These are phyloP conservation scores for Ectemnius continuus DNA, from an alignment of 2,888 invertebrate species.

Conservation along the genomic window DNA sequence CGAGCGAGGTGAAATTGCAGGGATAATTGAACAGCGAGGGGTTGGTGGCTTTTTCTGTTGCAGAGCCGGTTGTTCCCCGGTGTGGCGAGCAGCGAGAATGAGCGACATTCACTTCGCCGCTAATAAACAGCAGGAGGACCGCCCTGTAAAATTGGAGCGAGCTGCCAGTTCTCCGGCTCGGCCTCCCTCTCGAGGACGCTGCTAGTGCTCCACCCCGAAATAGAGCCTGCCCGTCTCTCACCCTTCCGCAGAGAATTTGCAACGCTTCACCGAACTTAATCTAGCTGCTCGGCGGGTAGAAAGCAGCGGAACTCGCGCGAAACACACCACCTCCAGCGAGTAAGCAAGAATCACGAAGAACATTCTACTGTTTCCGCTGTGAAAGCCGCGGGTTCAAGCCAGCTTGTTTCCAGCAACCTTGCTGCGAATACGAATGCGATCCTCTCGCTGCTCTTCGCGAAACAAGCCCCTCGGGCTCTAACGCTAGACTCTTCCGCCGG, in stretches of 20 bases:
- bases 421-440: no score
- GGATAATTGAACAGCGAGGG: constrained; percentile 25
- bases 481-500: no score
- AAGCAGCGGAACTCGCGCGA: not conserved
- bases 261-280: constrained; percentile 10
- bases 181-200: not conserved
- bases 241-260: constrained; percentile 10
- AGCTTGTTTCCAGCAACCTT: no score
- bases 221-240: constrained; percentile 20
- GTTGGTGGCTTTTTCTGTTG: constrained; percentile 39
- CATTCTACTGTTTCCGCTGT: not conserved
- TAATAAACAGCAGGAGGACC: constrained; percentile 40
- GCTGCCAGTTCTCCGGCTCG: not conserved
- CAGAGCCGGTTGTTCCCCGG: constrained; percentile 37
- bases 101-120: constrained; percentile 25
- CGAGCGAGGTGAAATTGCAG: constrained; percentile 38
- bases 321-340: constrained; percentile 7
- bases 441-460: no score
- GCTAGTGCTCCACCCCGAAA: not conserved
- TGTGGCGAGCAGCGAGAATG: constrained; percentile 34
- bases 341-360: constrained; percentile 9
- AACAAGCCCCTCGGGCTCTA: no score
- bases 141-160: constrained; percentile 35
- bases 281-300: not conserved
- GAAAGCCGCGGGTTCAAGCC: not conserved